phyloP scores from a whole-genome alignment of 2,113 vertebrate species.

The Ursus arctos region DNA sequence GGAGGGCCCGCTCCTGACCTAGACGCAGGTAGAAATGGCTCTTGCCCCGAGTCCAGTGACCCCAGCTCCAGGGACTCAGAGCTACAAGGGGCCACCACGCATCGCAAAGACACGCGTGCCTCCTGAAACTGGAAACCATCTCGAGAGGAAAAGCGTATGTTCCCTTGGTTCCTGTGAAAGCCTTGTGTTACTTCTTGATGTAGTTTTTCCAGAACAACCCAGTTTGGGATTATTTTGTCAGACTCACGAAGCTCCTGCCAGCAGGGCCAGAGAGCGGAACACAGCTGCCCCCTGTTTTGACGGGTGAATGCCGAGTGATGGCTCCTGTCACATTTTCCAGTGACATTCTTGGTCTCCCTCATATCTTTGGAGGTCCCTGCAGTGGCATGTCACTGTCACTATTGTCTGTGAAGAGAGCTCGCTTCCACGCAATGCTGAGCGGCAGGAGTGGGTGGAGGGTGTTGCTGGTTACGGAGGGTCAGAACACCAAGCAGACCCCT shows the following conservation, averaged over 20 bases:
- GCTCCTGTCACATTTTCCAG: not conserved
- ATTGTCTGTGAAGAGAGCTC: not conserved
- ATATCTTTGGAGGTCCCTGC: not conserved
- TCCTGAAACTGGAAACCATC: not conserved
- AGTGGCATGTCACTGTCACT: not conserved
- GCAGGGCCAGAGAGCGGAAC: not conserved
- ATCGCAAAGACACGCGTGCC: fast-evolving
- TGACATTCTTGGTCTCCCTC: not conserved
- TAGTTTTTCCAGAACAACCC: not conserved
- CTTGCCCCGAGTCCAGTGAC: not conserved
- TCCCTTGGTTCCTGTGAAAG: not conserved
- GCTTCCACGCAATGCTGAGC: fast-evolving
- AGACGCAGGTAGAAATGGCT: not conserved
- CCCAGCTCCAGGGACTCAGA: not conserved
- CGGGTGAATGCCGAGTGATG: not conserved
- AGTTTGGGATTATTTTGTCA: not conserved
- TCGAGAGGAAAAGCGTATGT: fast-evolving
- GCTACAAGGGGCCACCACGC: not conserved
- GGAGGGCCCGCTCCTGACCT: fast-evolving
- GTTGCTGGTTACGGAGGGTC: not conserved
- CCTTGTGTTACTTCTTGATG: not conserved
- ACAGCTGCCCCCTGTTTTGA: not conserved
- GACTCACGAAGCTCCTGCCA: not conserved
- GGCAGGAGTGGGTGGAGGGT: not conserved
- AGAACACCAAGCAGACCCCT: not conserved